A percentile compares a stretch with the other conserved stretches of the same genome.
Conservation (phyloP, 1,140 invertebrate genomes). For the Pseudomyrmex concolor region DNA sequence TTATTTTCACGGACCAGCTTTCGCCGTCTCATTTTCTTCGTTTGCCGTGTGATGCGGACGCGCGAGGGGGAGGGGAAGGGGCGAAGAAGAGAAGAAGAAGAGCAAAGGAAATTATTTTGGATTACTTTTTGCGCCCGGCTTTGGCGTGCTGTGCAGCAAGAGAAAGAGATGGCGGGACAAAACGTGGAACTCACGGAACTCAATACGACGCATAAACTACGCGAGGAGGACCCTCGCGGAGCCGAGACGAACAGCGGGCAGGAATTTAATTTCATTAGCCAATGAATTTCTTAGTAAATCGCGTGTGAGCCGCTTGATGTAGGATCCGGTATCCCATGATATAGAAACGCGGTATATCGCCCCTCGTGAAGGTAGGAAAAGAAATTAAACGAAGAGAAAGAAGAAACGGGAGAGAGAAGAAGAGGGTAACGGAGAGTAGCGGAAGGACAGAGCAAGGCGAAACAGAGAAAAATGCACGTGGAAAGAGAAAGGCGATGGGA, state of each 20-base stretch:
- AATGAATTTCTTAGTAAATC: conserved; percentile 74
- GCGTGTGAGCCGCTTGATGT: conserved; percentile 70
- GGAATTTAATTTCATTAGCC: conserved; percentile 77
- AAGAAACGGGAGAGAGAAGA: conserved; percentile 19
- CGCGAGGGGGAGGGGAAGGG: background rate
- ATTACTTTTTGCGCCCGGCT: conserved; percentile 68
- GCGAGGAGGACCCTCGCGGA: background rate
- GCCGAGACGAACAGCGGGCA: conserved; percentile 7
- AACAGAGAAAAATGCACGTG: background rate
- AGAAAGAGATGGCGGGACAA: background rate
- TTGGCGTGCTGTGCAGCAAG: conserved; percentile 5
- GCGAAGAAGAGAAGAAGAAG: background rate
- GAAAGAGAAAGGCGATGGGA: conserved; percentile 12
- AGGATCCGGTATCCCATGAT: conserved; percentile 43
- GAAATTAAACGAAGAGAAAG: conserved; percentile 52
- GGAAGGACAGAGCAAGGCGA: background rate
- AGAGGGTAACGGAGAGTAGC: background rate
- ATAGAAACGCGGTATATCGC: conserved; percentile 46
- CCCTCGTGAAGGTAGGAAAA: conserved; percentile 27
- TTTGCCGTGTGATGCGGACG: conserved; percentile 60
- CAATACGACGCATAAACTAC: conserved; percentile 72
- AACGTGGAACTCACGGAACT: conserved; percentile 62
- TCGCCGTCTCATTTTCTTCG: conserved; percentile 58
- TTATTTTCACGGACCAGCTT: conserved; percentile 50
- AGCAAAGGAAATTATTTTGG: conserved; percentile 70